phyloP scores from a whole-genome alignment of 2,888 invertebrate genomes.

The Rhodophaea formosa region DNA sequence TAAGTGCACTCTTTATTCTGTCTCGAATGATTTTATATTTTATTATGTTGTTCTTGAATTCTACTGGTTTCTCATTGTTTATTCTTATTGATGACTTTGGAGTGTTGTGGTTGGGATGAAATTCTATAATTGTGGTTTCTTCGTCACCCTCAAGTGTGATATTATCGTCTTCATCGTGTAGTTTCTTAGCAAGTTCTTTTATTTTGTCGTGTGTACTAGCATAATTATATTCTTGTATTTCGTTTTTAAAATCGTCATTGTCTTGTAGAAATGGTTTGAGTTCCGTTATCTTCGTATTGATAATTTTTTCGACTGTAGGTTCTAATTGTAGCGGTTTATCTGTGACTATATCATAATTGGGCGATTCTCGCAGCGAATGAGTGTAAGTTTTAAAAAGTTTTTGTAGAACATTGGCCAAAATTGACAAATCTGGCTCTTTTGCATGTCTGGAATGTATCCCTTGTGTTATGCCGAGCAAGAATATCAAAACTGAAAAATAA shows the following conservation, averaged over 20 bases:
- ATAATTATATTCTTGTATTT: not conserved
- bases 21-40: constrained; percentile 51
- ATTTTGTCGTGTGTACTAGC: not conserved
- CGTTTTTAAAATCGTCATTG: constrained; percentile 22
- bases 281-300: constrained; percentile 42
- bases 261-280: constrained; percentile 49
- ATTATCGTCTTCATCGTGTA: constrained; percentile 29
- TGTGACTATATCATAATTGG: constrained; percentile 19
- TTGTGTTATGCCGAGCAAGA: constrained; percentile 12
- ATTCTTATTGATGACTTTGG: constrained; percentile 11
- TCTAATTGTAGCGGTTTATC: not conserved
- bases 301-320: constrained; percentile 35
- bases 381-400: constrained; percentile 41
- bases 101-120: constrained; percentile 31
- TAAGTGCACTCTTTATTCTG: constrained; percentile 44
- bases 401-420: constrained; percentile 38
- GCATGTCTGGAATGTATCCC: constrained; percentile 23
- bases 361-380: constrained; percentile 19
- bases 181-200: not conserved
- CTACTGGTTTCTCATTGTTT: constrained; percentile 16
- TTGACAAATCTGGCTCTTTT: constrained; percentile 28
- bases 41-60: constrained; percentile 36
- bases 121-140: constrained; percentile 57
- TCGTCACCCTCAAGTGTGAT: constrained; percentile 38
- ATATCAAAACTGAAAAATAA: constrained; percentile 4